These are phyloP conservation scores for Corythaixoides concolor DNA, from an alignment of 2,113 vertebrate species.

Conservation along the genomic window DNA sequence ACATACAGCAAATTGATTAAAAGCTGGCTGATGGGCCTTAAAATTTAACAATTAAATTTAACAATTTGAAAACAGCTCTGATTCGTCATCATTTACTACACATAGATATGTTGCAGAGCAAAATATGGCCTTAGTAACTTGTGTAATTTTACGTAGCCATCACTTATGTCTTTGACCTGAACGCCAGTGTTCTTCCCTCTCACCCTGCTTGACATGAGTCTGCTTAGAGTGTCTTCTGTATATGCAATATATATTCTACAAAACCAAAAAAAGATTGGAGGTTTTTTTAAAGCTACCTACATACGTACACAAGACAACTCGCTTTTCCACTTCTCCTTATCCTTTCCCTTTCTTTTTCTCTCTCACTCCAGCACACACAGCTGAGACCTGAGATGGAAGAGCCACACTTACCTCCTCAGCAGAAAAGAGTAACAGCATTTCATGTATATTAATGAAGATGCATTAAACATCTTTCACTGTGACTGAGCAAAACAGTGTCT, in stretches of 20 bases:
- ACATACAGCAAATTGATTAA: background rate
- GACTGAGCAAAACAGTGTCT: constrained; percentile 63
- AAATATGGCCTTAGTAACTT: no score
- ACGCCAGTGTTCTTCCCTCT: background rate
- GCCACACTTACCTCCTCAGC: constrained; percentile 37
- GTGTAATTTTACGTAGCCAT: no score
- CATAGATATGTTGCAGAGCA: no score
- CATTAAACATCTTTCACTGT: constrained; percentile 69
- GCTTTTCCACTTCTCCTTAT: background rate
- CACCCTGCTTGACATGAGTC: background rate
- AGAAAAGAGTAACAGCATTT: constrained; percentile 72
- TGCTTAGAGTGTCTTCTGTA: background rate
- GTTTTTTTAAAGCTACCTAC: background rate
- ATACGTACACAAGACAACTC: background rate
- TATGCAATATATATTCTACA: background rate
- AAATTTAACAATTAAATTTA: background rate
- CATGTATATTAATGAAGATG: constrained; percentile 76
- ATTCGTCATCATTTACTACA: no score
- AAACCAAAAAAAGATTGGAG: background rate
- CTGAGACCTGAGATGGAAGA: background rate
- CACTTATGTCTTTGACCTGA: no score
- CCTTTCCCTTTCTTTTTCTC: background rate
- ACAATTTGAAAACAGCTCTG: background rate
- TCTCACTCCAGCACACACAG: background rate
- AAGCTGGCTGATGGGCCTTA: background rate